These are phyloP conservation scores for Polypedilum vanderplanki DNA, from an alignment of 1,140 invertebrate genomes.

Conservation along the genomic window DNA sequence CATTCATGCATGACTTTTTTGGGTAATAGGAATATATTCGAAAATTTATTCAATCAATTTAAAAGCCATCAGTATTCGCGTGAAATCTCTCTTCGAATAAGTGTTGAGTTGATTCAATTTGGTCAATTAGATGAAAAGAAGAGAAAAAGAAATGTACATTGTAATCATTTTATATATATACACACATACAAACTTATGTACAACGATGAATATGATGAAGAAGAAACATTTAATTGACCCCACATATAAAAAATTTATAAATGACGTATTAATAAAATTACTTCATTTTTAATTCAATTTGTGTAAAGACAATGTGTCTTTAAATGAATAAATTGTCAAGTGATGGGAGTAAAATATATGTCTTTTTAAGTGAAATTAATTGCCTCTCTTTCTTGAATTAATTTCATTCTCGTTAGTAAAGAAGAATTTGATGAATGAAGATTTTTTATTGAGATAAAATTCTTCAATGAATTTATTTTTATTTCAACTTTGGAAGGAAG, in stretches of 20 bases:
- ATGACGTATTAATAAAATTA: slow-evolving; percentile 6
- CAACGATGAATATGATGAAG: not conserved
- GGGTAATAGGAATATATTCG: no score
- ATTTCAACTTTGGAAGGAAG: not conserved
- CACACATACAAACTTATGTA: not conserved
- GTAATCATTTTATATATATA: not conserved
- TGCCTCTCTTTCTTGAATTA: not conserved
- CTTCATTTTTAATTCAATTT: slow-evolving; percentile 15
- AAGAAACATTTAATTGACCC: slow-evolving; percentile 13
- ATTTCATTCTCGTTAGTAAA: not conserved
- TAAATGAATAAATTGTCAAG: not conserved
- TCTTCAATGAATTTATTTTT: not conserved
- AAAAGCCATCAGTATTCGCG: not conserved
- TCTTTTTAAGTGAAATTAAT: slow-evolving; percentile 19
- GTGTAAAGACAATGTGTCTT: not conserved
- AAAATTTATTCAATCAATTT: not conserved
- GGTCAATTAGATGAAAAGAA: not conserved
- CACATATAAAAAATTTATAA: not conserved
- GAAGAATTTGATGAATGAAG: slow-evolving; percentile 1
- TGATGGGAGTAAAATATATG: not conserved
- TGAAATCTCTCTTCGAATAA: not conserved
- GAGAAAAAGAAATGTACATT: no score
- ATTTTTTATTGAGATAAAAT: slow-evolving; percentile 8
- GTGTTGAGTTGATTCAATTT: slow-evolving; percentile 18
- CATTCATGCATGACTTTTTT: no score